Percentiles rank a stretch among this genome's conserved stretches.
Evolutionary conservation across 1,140 invertebrate species (phyloP).

Genomic region (Ephestia elutella): DNA sequence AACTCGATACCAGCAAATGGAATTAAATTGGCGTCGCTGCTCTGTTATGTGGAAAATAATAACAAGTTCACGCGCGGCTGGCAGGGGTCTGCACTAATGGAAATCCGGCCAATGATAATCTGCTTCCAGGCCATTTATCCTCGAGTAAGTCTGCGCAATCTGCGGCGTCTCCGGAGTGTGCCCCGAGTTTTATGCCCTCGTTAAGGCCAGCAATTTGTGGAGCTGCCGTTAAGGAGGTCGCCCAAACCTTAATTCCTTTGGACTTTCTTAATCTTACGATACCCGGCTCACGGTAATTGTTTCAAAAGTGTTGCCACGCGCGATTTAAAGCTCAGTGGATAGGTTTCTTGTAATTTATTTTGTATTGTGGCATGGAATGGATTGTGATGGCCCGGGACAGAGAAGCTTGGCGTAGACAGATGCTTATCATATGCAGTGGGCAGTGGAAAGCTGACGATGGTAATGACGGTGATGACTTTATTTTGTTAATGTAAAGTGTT

Average conservation of each 20-base stretch:
- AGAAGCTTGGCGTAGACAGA: too few relatives aligned
- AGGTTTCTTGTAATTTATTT: background rate
- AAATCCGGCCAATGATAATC: conserved; percentile 73
- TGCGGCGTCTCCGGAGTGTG: conserved; percentile 64
- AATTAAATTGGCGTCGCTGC: conserved; percentile 70
- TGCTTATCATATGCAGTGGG: too few relatives aligned
- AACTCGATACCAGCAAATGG: conserved; percentile 44
- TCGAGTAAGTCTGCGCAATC: conserved; percentile 69
- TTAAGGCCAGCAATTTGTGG: conserved; percentile 73
- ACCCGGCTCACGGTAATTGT: conserved; percentile 70
- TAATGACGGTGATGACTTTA: too few relatives aligned
- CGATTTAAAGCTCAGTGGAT: background rate
- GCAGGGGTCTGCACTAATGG: conserved; percentile 68
- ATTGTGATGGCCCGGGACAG: too few relatives aligned
- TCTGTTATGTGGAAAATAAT: conserved; percentile 72
- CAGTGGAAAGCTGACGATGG: too few relatives aligned
- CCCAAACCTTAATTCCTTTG: conserved; percentile 66
- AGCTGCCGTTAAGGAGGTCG: conserved; percentile 62
- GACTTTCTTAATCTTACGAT: conserved; percentile 72
- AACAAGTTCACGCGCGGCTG: conserved; percentile 68
- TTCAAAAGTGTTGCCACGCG: conserved; percentile 58
- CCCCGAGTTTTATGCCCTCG: conserved; percentile 70
- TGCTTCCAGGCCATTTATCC: conserved; percentile 73
- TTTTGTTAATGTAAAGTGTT: too few relatives aligned
- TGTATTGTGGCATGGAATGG: background rate